Evolutionary conservation across 2,113 vertebrate genomes (phyloP).

Genomic region (Lontra canadensis): DNA sequence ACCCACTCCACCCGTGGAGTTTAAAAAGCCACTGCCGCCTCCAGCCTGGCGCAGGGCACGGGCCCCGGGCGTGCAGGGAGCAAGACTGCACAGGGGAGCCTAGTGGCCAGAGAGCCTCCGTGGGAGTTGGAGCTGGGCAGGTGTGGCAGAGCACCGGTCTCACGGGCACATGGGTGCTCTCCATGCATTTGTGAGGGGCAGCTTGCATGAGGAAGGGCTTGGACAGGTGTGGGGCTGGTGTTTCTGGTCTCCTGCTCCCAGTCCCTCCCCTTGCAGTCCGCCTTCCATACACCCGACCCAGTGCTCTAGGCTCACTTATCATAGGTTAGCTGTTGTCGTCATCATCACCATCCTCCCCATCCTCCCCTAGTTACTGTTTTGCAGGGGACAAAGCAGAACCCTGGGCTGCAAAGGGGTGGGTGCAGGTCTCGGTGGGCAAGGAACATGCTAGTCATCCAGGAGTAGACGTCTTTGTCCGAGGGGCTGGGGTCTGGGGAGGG

Average conservation of each 20-base stretch:
- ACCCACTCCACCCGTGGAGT: neutral
- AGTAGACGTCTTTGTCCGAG: neutral
- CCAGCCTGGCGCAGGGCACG: neutral
- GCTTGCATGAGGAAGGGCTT: neutral
- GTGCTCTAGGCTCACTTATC: neutral
- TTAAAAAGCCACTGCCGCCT: slow-evolving; percentile 51
- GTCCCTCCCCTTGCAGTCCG: neutral
- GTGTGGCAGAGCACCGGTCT: neutral
- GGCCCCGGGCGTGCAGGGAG: neutral
- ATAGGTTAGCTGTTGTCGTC: neutral
- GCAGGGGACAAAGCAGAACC: too few relatives aligned
- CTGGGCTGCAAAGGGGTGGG: neutral
- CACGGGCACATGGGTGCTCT: neutral
- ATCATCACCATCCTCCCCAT: too few relatives aligned
- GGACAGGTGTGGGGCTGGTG: too few relatives aligned
- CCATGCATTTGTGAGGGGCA: neutral
- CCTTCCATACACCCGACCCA: fast-evolving
- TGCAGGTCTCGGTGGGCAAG: neutral
- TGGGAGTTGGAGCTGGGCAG: neutral
- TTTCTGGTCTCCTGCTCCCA: neutral
- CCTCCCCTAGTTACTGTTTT: neutral
- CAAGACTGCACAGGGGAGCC: neutral
- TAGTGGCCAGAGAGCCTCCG: neutral
- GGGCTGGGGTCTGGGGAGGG: neutral
- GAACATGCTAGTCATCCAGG: neutral